These are phyloP conservation scores for Sesamia inferens DNA, from an alignment of 2,888 invertebrate genomes.

Conservation along the genomic window DNA sequence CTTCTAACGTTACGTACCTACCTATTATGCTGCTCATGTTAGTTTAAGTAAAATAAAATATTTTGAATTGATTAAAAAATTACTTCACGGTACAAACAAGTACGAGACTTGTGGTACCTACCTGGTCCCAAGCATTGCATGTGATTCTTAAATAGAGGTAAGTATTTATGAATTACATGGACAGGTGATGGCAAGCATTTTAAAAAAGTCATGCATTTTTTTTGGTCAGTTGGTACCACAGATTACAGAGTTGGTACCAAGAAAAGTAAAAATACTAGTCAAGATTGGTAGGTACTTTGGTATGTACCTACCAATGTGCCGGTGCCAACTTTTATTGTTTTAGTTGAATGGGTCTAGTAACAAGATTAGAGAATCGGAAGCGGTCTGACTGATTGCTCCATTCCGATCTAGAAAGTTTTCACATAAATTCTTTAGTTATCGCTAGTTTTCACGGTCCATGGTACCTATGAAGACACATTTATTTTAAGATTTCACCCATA, in stretches of 20 bases:
- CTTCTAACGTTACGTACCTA: no score
- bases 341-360: background rate
- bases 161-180: background rate
- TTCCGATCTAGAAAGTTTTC: constrained; percentile 32
- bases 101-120: no score
- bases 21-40: no score
- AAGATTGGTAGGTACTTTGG: background rate
- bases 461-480: constrained; percentile 5
- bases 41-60: no score
- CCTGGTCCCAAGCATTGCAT: no score
- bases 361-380: background rate
- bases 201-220: background rate
- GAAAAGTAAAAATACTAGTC: background rate
- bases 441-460: constrained; percentile 1
- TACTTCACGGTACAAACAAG: no score
- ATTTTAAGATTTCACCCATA: background rate
- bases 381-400: constrained; percentile 15
- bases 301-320: background rate
- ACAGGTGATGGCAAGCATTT: background rate
- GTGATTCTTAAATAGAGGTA: background rate
- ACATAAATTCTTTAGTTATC: constrained; percentile 18
- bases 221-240: background rate
- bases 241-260: no score
- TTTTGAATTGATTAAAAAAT: no score
- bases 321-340: constrained; percentile 3